Base-by-base conservation (phyloP, 2,888 invertebrate genomes). In the Ditylenchus weischeri region DNA sequence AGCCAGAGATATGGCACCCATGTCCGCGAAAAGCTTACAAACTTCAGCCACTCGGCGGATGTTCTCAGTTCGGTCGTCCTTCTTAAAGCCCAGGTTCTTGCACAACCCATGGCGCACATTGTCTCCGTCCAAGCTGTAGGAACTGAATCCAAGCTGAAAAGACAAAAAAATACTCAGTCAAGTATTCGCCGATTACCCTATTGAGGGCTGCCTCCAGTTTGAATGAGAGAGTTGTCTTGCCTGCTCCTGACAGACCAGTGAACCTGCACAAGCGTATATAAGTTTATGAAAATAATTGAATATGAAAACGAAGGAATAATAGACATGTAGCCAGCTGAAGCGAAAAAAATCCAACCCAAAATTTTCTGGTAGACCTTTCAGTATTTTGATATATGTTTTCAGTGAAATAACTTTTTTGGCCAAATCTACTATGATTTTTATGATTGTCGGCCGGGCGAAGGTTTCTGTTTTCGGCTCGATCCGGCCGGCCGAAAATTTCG, bases 221-320 rank as follows among this genome's bases (percentile, higher is more conserved):
- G 82, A 96, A 96, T 0, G 94, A 91, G 74, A 98, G 91, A 36
- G 95, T 94, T 29, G 96, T 96, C 86, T 98, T 98, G 21, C 98
- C 98, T 63, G 96, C 95, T 0, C 95, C 95, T 83, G 87, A 91
- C 84, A 80, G 82, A 68, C 88, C 88, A 75, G 78, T 77, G 74
- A 80, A 89, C 96, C 96, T 54, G 29, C 21, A 54, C 8, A 43
- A 43, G 43, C 1, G 3, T 6, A 2, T 43, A 15, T 6, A 43
- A 43, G 43, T 43, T 6, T 54, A 18, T 11, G 11, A 23, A 54
- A 54, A 51, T 23, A 10, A 15, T 51, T 21, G 51, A 8, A 21
- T n/a, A 51, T 51, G 13, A 51, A 23, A 7, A 8, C 23, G 19
- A 15, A n/a, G 10, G 13, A 51, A 51, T 21, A n/a, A n/a, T n/a